Evolutionary conservation across 2,888 invertebrate genomes (phyloP).

Genomic region (Uloborus plumipes): DNA sequence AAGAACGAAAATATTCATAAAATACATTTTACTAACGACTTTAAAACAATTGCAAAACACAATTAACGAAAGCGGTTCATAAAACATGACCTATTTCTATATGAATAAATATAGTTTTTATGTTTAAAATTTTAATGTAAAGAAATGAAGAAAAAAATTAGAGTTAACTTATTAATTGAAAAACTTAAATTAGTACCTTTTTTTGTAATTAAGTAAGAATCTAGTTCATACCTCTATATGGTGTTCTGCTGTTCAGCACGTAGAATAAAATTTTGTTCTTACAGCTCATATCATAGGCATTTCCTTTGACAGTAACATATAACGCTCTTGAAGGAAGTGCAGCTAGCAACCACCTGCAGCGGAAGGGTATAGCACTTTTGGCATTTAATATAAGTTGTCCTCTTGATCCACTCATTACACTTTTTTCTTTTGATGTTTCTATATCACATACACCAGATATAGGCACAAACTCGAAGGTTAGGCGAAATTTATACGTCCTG

Average conservation of each 20-base stretch:
- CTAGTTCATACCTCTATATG: conserved; percentile 29
- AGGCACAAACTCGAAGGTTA: conserved; percentile 83
- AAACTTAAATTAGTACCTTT: no score
- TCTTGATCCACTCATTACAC: conserved; percentile 42
- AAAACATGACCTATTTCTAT: no score
- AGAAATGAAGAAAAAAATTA: no score
- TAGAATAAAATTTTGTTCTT: conserved; percentile 53
- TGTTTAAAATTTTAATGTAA: no score
- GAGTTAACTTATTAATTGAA: no score
- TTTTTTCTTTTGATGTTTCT: neutral
- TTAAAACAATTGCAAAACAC: no score
- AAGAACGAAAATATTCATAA: no score
- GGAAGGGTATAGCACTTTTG: conserved; percentile 32
- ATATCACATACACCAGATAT: conserved; percentile 68
- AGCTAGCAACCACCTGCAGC: conserved; percentile 67
- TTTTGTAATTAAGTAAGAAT: no score
- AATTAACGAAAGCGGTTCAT: no score
- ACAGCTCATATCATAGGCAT: conserved; percentile 28
- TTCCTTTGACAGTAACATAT: conserved; percentile 67
- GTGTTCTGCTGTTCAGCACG: conserved; percentile 28
- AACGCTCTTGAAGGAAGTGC: conserved; percentile 66
- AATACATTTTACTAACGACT: no score
- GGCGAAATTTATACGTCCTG: conserved; percentile 83
- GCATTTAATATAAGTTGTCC: conserved; percentile 42
- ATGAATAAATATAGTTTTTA: no score